A percentile compares a stretch with the other conserved stretches of the same genome.
These are phyloP conservation scores for Byasa hedistus DNA, from an alignment of 2,888 invertebrate genomes.

Conservation along the genomic window DNA sequence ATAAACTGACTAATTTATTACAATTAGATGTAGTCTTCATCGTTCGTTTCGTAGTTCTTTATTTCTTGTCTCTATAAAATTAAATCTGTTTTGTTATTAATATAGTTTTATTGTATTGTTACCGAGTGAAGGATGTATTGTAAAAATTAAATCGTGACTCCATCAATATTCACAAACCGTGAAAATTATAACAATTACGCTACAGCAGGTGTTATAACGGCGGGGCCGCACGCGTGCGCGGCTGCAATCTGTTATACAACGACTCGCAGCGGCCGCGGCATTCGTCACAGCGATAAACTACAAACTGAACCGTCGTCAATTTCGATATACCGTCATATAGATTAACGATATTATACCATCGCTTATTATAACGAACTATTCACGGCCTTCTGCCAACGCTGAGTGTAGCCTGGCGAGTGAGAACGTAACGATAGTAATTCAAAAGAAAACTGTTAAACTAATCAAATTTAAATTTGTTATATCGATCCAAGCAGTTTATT, in stretches of 20 bases:
- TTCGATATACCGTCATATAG: slow-evolving; percentile 1
- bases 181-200: too few species aligned
- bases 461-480: too few species aligned
- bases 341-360: slow-evolving; percentile 1
- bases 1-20: too few species aligned
- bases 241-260: slow-evolving; percentile 1
- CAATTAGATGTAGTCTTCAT: too few species aligned
- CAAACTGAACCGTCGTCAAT: slow-evolving; percentile 23
- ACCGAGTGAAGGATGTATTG: too few species aligned
- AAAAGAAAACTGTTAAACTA: too few species aligned
- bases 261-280: neutral
- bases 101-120: too few species aligned
- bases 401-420: neutral
- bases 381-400: neutral
- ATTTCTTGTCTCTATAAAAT: too few species aligned
- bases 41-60: too few species aligned
- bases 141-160: neutral
- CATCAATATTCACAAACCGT: neutral
- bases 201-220: neutral
- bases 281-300: slow-evolving; percentile 20
- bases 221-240: slow-evolving; percentile 2
- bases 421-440: too few species aligned
- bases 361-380: neutral
- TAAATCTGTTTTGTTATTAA: too few species aligned
- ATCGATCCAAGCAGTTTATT: too few species aligned